These are phyloP conservation scores for Ophiodon elongatus DNA, from an alignment of 2,113 vertebrate species.

Conservation along the genomic window DNA sequence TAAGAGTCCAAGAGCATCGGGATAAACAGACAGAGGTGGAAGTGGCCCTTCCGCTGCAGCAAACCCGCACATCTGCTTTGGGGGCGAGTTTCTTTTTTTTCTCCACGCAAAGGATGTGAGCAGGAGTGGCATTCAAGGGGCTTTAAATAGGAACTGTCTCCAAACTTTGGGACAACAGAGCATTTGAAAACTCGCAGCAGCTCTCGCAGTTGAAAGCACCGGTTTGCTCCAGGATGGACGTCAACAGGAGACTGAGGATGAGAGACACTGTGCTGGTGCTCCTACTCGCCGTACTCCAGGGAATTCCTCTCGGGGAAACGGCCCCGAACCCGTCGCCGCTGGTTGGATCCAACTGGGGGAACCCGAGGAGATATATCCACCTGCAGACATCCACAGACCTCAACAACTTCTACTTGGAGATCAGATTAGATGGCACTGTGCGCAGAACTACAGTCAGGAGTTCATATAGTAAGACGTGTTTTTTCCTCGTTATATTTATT, in stretches of 20 bases:
- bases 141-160: constrained; percentile 84
- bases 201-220: constrained; percentile 47
- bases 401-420: constrained; percentile 93
- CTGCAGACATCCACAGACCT: constrained; percentile 85
- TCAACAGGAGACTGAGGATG: constrained; percentile 56
- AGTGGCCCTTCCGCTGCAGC: constrained; percentile 80
- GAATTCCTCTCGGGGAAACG: constrained; percentile 63
- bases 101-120: constrained; percentile 72
- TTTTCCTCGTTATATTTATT: constrained; percentile 21
- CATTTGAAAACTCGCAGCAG: constrained; percentile 60
- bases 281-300: constrained; percentile 76
- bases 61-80: constrained; percentile 81
- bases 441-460: constrained; percentile 88
- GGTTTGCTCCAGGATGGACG: constrained; percentile 64
- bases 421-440: constrained; percentile 87
- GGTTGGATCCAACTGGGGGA: constrained; percentile 89
- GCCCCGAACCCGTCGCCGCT: constrained; percentile 83
- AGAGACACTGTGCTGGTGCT: constrained; percentile 76
- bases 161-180: constrained; percentile 74
- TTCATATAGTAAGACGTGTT: constrained; percentile 90
- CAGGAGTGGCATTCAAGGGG: constrained; percentile 81
- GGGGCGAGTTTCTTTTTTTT: constrained; percentile 78
- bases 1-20: constrained; percentile 61
- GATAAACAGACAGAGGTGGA: constrained; percentile 80
- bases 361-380: constrained; percentile 87